Evolutionary conservation across 30 jellyfish, hydroid and myxozoan species (phyloP), one percentile per base, ranked within the genome.

Genomic region (Hydractinia symbiolongicarpus): DNA sequence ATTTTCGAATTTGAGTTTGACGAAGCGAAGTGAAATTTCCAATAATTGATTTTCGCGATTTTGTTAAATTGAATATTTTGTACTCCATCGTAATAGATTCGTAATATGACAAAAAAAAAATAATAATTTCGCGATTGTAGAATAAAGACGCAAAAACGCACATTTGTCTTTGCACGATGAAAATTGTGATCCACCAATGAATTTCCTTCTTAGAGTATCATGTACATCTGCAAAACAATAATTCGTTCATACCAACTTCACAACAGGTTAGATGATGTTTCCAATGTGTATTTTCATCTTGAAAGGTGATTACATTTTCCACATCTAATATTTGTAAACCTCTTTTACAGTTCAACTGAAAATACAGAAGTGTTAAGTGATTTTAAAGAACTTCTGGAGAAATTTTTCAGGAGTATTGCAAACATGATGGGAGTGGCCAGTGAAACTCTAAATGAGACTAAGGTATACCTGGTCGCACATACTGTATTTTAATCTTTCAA

Each of bases 161-260:
- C 44, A 30, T 2, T 30, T 30, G 1, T 30, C 2, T 30, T 30
- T 30, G 1, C 44, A 30, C 44, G 44, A 30, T 30, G 44, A 30
- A 30, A 2, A 30, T 30, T 30, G 44, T 30, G 44, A 30, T 30
- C 44, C 44, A 30, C 1, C 44, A 30, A 30, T 30, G 44, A 30
- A 30, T 60, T n/a, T n/a, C 54, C n/a, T 55, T 20, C 54, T 88
- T 82, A 11, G 79, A 88, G 96, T 82, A 94, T 61, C 66, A 82
- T 53, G 88, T 87, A 8, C 53, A 78, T 54, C 73, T 88, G 69
- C 83, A 83, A 83, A 71, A 70, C 85, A 40, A 81, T 90, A 76
- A 83, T 84, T 74, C 76, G 84, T 20, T 90, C 97, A 60, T 73
- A 83, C 73, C 80, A 71, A 20, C 93, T 90, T 20, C 95, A 90